Conservation (phyloP, 2,888 invertebrate species). For the Thera obeliscata region DNA sequence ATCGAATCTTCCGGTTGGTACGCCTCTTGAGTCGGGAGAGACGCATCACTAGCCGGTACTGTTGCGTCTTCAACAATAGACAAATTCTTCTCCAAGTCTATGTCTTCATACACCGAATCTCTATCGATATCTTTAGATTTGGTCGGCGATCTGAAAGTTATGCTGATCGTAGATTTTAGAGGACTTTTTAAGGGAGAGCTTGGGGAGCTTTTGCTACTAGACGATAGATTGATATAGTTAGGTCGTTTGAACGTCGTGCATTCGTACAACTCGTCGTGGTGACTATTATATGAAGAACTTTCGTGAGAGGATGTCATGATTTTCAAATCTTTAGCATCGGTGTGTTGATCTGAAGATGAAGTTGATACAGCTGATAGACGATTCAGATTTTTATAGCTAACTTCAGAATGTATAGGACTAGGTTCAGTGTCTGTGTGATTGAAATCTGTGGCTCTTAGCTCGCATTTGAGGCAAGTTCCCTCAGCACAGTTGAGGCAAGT, state of each 20-base stretch:
- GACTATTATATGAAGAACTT: constrained; percentile 75
- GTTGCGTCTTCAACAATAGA: constrained; percentile 83
- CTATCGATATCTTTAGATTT: constrained; percentile 80
- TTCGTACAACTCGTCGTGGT: constrained; percentile 70
- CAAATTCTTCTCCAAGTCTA: constrained; percentile 76
- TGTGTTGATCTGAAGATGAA: constrained; percentile 69
- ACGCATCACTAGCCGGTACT: constrained; percentile 82
- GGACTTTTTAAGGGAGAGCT: constrained; percentile 82
- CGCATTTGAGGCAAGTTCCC: constrained; percentile 76
- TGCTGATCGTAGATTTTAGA: constrained; percentile 88
- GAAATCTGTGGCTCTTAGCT: constrained; percentile 71
- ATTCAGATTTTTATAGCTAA: constrained; percentile 80
- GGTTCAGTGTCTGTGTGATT: constrained; percentile 62
- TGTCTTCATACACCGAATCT: constrained; percentile 85
- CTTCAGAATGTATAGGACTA: constrained; percentile 73
- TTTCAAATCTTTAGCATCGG: constrained; percentile 60
- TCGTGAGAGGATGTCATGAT: constrained; percentile 80
- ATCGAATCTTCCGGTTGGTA: constrained; percentile 81
- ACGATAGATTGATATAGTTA: constrained; percentile 77
- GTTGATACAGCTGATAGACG: constrained; percentile 75
- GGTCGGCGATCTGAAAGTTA: constrained; percentile 88
- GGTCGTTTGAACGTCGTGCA: constrained; percentile 72
- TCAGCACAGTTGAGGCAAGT: constrained; percentile 65
- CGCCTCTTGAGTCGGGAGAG: constrained; percentile 84
- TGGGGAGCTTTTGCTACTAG: constrained; percentile 75